Conservation (phyloP, 2,113 vertebrate species). For the Ameiurus melas region DNA sequence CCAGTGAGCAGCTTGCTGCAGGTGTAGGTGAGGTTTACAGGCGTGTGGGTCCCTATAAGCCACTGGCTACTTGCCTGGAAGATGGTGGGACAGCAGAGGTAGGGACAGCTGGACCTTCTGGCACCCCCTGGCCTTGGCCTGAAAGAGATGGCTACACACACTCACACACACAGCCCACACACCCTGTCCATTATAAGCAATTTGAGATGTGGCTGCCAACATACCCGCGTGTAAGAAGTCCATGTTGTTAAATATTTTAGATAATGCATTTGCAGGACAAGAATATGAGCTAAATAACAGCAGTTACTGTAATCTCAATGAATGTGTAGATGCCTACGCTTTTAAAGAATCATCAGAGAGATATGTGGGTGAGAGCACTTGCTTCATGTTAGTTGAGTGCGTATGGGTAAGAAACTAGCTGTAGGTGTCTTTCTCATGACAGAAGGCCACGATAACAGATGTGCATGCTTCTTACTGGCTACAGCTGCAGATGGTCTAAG, state of each 20-base stretch:
- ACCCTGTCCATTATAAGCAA: constrained; percentile 1
- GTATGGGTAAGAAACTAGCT: constrained; percentile 31
- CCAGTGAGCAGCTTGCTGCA: constrained; percentile 39
- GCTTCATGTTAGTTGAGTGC: not conserved
- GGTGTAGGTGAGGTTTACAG: constrained; percentile 39
- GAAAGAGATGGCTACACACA: constrained; percentile 49
- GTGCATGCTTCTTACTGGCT: constrained; percentile 51
- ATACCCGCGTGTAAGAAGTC: not conserved
- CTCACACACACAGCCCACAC: constrained; percentile 11
- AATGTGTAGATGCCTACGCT: not conserved
- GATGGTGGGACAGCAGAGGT: constrained; percentile 58
- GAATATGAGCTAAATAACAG: not conserved
- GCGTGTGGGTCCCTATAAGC: constrained; percentile 38
- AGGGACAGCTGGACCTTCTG: constrained; percentile 64
- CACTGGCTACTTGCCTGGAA: constrained; percentile 54
- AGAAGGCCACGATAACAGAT: constrained; percentile 40
- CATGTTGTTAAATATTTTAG: not conserved
- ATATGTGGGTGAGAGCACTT: constrained; percentile 11
- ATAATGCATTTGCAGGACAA: not conserved
- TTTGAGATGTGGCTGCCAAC: constrained; percentile 2
- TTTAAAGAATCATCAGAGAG: not conserved
- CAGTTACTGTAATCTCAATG: not conserved
- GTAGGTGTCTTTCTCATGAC: constrained; percentile 33
- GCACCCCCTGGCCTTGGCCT: constrained; percentile 44
- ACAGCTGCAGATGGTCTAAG: constrained; percentile 50